These are phyloP conservation scores for Antedon bifida DNA, from an alignment of 35 echinoderm and acorn worm genomes.

Conservation along the genomic window DNA sequence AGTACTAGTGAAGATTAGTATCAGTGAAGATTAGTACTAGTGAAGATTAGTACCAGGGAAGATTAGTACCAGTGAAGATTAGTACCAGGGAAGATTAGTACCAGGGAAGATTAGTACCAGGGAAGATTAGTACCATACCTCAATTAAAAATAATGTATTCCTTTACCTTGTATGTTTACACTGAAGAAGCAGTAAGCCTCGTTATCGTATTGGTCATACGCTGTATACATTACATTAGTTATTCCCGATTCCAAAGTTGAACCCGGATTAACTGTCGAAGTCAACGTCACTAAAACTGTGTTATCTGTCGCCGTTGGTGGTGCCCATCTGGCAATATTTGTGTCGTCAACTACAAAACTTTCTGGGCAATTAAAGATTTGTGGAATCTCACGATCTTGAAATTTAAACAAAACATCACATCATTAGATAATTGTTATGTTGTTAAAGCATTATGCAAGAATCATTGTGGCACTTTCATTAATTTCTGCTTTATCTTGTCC, in stretches of 20 bases:
- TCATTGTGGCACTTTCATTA: too few relatives aligned
- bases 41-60: too few relatives aligned
- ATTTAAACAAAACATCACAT: background rate
- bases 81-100: too few relatives aligned
- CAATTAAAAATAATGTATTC: too few relatives aligned
- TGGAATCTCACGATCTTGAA: background rate
- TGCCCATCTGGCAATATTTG: background rate
- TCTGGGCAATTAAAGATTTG: background rate
- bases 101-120: too few relatives aligned
- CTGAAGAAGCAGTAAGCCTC: background rate
- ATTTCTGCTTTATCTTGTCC: too few relatives aligned
- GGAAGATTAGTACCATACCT: too few relatives aligned
- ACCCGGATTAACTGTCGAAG: background rate
- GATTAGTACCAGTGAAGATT: too few relatives aligned
- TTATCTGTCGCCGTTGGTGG: background rate
- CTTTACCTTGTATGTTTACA: background rate
- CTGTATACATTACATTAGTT: background rate
- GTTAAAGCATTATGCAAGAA: too few relatives aligned
- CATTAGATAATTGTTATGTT: too few relatives aligned
- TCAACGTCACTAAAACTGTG: background rate
- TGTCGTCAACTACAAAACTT: background rate
- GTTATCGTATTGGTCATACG: background rate
- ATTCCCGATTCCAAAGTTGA: background rate
- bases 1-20: too few relatives aligned
- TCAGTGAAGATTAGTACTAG: too few relatives aligned